Percentiles rank a stretch among this genome's conserved stretches.
These are phyloP conservation scores for Bombus impatiens DNA, from an alignment of 1,140 invertebrate species.

Conservation along the genomic window DNA sequence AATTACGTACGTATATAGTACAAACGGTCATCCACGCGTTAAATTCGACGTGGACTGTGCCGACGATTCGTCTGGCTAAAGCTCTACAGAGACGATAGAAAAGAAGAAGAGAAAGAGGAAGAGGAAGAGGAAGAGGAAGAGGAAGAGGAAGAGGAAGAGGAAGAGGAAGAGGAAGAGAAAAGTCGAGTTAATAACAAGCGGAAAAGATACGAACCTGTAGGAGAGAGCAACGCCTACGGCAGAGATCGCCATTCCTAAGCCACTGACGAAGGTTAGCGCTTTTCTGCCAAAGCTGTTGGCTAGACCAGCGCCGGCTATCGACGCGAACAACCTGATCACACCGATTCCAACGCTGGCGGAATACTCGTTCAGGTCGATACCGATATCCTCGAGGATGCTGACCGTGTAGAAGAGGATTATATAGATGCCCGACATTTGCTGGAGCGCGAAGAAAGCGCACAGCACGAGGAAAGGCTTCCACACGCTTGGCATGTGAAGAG, in stretches of 20 bases:
- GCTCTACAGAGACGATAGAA: too few relatives aligned
- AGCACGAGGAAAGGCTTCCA: slow-evolving; percentile 87
- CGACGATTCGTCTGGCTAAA: too few relatives aligned
- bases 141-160: too few relatives aligned
- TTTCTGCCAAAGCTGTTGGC: slow-evolving; percentile 88
- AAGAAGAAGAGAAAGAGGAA: too few relatives aligned
- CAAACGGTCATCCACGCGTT: too few relatives aligned
- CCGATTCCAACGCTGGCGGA: slow-evolving; percentile 90
- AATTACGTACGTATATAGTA: too few relatives aligned
- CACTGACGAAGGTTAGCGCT: slow-evolving; percentile 86
- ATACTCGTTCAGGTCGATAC: slow-evolving; percentile 86
- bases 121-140: too few relatives aligned
- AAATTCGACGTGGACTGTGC: too few relatives aligned
- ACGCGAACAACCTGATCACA: slow-evolving; percentile 86
- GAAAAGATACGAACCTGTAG: slow-evolving; percentile 59
- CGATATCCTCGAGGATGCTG: slow-evolving; percentile 86
- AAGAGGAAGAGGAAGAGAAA: rapidly evolving
- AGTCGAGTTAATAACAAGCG: not conserved
- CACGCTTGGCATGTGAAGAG: slow-evolving; percentile 74
- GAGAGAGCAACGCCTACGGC: slow-evolving; percentile 83
- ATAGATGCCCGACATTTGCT: slow-evolving; percentile 89
- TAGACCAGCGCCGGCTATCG: slow-evolving; percentile 86
- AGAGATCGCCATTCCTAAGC: slow-evolving; percentile 85
- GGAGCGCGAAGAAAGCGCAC: slow-evolving; percentile 86
- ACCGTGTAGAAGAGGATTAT: slow-evolving; percentile 90